Evolutionary conservation across 2,113 vertebrate genomes (phyloP).

Genomic region (Pedionomus torquatus): DNA sequence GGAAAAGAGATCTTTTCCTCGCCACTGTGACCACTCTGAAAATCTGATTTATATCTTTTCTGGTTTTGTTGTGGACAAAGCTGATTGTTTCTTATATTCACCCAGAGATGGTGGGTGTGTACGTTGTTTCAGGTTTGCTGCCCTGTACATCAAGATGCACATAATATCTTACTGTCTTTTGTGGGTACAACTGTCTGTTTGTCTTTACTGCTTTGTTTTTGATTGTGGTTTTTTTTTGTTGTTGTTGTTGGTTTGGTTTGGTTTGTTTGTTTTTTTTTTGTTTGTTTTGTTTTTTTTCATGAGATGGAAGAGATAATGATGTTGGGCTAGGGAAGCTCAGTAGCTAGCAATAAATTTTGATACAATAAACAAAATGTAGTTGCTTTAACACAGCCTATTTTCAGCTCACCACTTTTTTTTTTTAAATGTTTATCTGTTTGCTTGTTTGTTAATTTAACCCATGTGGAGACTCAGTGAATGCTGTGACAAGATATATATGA

Average conservation of each 20-base stretch:
- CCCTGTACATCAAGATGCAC: background rate
- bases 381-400: background rate
- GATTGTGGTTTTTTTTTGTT: background rate
- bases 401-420: background rate
- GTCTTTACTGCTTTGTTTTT: background rate
- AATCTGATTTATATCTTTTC: background rate
- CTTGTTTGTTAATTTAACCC: constrained; percentile 27
- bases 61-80: background rate
- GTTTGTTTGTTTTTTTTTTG: no score
- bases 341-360: background rate
- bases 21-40: background rate
- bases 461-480: background rate
- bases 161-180: background rate
- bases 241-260: no score
- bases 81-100: background rate
- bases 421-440: background rate
- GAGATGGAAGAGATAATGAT: background rate
- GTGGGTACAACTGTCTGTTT: background rate
- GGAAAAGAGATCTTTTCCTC: background rate
- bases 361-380: background rate
- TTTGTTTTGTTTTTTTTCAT: background rate
- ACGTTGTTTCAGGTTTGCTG: background rate
- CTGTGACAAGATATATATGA: background rate
- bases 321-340: background rate
- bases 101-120: background rate